Evolutionary conservation across 2,797 vertebrate genomes (phyloP).

Genomic region (Zalophus californianus): DNA sequence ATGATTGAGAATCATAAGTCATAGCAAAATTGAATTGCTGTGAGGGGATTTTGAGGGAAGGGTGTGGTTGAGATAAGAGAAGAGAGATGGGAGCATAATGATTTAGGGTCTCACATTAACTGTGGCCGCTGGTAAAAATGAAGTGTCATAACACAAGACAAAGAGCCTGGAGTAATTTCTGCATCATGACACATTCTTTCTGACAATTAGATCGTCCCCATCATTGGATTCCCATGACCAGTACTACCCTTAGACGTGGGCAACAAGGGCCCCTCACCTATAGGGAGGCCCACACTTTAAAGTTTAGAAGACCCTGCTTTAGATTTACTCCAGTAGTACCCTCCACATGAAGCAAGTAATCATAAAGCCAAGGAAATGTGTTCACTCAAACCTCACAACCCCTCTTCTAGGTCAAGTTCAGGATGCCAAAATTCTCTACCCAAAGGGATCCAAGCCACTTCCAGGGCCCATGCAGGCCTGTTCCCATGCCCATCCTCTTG

Average conservation of each 20-base stretch:
- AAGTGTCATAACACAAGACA: conserved; percentile 76
- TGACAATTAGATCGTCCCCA: neutral
- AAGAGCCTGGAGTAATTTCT: conserved; percentile 27
- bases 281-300: neutral
- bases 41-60: neutral
- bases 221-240: neutral
- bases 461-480: neutral
- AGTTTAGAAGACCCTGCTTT: neutral
- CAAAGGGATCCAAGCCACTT: neutral
- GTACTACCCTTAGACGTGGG: neutral
- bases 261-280: neutral
- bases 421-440: neutral
- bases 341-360: neutral
- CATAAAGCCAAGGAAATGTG: neutral
- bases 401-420: neutral
- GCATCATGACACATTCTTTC: neutral
- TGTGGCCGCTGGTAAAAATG: conserved; percentile 37
- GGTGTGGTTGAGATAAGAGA: conserved; percentile 44
- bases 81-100: conserved; percentile 72
- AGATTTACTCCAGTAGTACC: neutral
- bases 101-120: conserved; percentile 72
- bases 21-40: conserved; percentile 61
- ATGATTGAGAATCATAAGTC: conserved; percentile 45
- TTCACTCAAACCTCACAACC: neutral
- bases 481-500: neutral